phyloP scores from a whole-genome alignment of 2,888 invertebrate species.

The Hirtodrosophila duncani region DNA sequence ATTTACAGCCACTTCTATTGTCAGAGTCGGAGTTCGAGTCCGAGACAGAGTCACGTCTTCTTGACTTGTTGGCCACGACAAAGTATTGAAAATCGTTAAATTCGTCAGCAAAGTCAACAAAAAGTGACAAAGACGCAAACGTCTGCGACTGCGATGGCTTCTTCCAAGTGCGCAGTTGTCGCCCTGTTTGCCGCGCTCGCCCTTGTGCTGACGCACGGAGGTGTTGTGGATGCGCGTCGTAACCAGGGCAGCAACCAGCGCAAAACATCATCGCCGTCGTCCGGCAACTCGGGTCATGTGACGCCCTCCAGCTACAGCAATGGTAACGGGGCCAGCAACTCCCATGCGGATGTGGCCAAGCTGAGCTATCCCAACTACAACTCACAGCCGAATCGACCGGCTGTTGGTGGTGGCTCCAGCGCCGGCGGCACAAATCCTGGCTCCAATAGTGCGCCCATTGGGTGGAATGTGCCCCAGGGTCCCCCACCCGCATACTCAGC shows the following conservation, averaged over 20 bases:
- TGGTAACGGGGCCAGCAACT: slow-evolving; percentile 58
- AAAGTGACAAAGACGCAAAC: slow-evolving; percentile 12
- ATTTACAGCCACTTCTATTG: slow-evolving; percentile 15
- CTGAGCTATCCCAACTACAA: slow-evolving; percentile 76
- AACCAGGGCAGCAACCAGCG: slow-evolving; percentile 62
- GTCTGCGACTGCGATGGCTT: slow-evolving; percentile 25
- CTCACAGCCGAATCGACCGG: slow-evolving; percentile 75
- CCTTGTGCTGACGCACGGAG: slow-evolving; percentile 46
- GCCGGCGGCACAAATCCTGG: slow-evolving; percentile 8
- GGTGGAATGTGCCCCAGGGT: slow-evolving; percentile 77
- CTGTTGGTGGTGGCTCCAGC: slow-evolving; percentile 18
- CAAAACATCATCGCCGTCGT: slow-evolving; percentile 59
- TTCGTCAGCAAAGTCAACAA: neutral
- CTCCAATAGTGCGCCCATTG: slow-evolving; percentile 57
- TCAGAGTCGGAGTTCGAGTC: neutral
- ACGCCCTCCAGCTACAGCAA: slow-evolving; percentile 70
- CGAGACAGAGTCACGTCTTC: too few relatives aligned
- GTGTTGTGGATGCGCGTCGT: slow-evolving; percentile 69
- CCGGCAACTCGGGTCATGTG: slow-evolving; percentile 63
- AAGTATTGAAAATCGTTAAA: slow-evolving; percentile 45
- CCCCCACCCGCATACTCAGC: slow-evolving; percentile 76
- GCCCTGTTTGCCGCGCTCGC: slow-evolving; percentile 39
- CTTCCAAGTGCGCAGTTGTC: slow-evolving; percentile 47
- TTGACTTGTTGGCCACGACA: too few relatives aligned
- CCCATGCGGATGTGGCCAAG: slow-evolving; percentile 75